Percentiles rank a stretch among this genome's conserved stretches.
Evolutionary conservation across 2,113 vertebrate genomes (phyloP).

Genomic region (Cryptoleucopteryx plumbea): DNA sequence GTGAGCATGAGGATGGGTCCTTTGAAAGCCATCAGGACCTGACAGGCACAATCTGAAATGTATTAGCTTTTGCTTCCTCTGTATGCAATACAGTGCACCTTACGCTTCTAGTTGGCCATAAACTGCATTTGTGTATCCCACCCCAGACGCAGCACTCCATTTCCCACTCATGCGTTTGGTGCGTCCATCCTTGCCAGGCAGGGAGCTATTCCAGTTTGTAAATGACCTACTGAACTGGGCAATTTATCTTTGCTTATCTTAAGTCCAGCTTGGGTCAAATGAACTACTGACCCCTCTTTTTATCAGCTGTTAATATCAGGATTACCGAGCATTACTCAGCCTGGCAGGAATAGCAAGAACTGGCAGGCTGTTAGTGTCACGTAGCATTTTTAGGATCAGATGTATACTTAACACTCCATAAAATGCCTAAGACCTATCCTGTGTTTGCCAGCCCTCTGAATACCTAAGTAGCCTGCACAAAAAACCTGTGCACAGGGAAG

Average conservation of each 20-base stretch:
- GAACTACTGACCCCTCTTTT: background rate
- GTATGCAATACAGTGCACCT: background rate
- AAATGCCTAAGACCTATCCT: background rate
- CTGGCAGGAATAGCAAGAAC: background rate
- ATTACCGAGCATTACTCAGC: background rate
- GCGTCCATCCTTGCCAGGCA: background rate
- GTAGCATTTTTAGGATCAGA: background rate
- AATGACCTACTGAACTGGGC: background rate
- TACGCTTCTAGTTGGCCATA: background rate
- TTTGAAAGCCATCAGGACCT: background rate
- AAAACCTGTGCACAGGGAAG: background rate
- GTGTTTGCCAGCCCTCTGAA: background rate
- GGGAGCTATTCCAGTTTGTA: background rate
- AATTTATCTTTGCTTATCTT: slow-evolving; percentile 9
- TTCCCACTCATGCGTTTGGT: background rate
- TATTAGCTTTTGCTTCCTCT: background rate
- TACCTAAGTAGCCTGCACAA: background rate
- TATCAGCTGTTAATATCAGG: background rate
- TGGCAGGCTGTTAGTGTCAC: background rate
- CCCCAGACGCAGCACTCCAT: background rate
- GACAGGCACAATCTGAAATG: background rate
- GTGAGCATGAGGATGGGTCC: background rate
- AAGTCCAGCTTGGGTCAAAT: background rate
- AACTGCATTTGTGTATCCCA: background rate
- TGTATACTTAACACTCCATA: background rate